phyloP scores from a whole-genome alignment of 2,797 vertebrate species.

The Enteromius viviparus region DNA sequence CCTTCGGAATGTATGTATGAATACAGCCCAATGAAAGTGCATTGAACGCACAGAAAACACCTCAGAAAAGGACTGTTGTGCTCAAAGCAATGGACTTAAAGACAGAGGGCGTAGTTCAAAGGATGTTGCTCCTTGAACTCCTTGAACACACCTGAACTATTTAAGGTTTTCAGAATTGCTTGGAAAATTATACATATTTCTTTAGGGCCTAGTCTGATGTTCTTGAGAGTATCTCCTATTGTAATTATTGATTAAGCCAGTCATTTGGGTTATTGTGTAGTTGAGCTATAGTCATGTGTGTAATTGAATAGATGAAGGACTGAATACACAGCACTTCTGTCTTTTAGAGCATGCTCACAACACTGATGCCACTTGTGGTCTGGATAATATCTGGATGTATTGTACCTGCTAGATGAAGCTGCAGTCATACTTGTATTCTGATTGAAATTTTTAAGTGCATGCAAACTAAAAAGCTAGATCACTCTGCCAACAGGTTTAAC shows the following conservation, averaged over 20 bases:
- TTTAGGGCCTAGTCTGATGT: background rate
- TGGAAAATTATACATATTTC: background rate
- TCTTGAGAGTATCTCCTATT: background rate
- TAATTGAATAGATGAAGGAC: background rate
- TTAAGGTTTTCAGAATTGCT: background rate
- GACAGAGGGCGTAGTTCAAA: background rate
- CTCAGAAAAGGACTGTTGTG: background rate
- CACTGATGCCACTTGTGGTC: background rate
- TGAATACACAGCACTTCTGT: background rate
- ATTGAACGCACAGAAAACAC: constrained; percentile 2
- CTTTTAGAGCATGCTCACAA: background rate
- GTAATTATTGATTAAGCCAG: background rate
- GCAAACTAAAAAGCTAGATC: background rate
- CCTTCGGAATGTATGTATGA: background rate
- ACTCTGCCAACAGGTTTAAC: background rate
- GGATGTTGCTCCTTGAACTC: background rate
- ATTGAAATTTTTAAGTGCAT: background rate
- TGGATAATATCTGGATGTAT: background rate
- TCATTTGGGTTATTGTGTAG: background rate
- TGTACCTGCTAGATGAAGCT: background rate
- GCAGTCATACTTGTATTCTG: background rate
- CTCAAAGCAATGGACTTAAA: background rate
- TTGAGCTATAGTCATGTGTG: background rate
- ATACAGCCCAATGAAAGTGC: background rate
- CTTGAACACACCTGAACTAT: background rate